Percentiles rank a stretch among this genome's conserved stretches.
These are phyloP conservation scores for Cacatua alba DNA, from an alignment of 2,113 vertebrate genomes.

Conservation along the genomic window DNA sequence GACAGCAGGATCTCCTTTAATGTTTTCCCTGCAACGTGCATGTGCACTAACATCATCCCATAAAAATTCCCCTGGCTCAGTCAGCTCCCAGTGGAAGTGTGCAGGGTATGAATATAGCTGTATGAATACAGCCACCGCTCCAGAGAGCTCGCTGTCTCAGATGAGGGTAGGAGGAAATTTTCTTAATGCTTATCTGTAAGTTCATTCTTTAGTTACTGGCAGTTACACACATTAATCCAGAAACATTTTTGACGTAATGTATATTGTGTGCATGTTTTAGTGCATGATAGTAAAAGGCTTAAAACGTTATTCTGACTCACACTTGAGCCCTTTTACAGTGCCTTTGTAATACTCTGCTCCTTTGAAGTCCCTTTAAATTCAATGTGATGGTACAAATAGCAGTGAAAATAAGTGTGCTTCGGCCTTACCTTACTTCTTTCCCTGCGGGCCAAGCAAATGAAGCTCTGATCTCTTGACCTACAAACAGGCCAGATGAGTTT, in stretches of 20 bases:
- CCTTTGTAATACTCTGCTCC: background rate
- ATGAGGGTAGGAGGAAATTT: background rate
- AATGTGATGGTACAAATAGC: background rate
- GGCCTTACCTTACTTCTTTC: background rate
- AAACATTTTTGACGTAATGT: background rate
- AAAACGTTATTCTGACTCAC: background rate
- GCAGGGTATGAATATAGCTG: background rate
- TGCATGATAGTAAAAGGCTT: background rate
- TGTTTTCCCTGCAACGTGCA: background rate
- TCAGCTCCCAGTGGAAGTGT: background rate
- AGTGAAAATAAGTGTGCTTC: rapidly evolving
- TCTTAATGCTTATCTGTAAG: background rate
- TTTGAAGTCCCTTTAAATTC: background rate
- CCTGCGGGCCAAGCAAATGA: background rate
- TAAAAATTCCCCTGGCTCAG: background rate
- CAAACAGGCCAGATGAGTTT: background rate
- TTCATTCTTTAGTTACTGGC: background rate
- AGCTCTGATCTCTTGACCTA: background rate
- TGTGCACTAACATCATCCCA: background rate
- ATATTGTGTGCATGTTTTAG: background rate
- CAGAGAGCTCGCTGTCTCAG: background rate
- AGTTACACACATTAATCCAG: background rate
- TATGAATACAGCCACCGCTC: rapidly evolving
- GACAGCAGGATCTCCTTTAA: background rate
- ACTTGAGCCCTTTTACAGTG: background rate